Evolutionary conservation across 2,797 vertebrate genomes (phyloP), one percentile per base, ranked within the genome.

Genomic region (Philypnodon macrostomus): DNA sequence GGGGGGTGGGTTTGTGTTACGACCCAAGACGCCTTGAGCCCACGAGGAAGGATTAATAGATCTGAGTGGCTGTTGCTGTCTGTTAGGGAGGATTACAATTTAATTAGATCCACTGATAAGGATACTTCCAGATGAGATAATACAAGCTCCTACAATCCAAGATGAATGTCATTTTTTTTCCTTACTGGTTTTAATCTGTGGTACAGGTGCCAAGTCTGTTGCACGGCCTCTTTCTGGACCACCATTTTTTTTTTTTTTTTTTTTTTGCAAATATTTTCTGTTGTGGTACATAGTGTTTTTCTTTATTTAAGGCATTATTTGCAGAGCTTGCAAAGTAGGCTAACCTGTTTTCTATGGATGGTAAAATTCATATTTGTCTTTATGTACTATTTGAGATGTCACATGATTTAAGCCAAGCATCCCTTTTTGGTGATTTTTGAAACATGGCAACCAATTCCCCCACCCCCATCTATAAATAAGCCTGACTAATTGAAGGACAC

Each of bases 41-140:
- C 51, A 72, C 58, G 47, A 12, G 52, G 46, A 62, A 49, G 69
- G 60, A 59, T 77, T 16, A 63, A 75, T 58, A 64, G 63, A 72
- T 74, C 77, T 63, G 50, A 63, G 67, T 65, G 58, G 65, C 73
- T 80, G 73, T 53, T 80, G 63, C 72, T 76, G 69, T 81, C 60
- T 60, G 73, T 85, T 75, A 70, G 67, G 75, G 52, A 45, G 62
- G 63, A 69, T 79, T 74, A 65, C 23, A 21, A 6, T 74, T 79
- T 68, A 65, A 80, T 81, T 68, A 81, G 44, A 48, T 16, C 34
- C 37, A 16, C 8, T 21, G 66, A 62, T 63, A 63, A 37, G 36
- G 33, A 58, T 17, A 18, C 4, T 13, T 33, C 13, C 13, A 33
- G n/a, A 32, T 32, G 30, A 33, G 1, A n/a, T 8, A 33, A 14